phyloP scores from a whole-genome alignment of 2,797 vertebrate species.

The Pampus argenteus region DNA sequence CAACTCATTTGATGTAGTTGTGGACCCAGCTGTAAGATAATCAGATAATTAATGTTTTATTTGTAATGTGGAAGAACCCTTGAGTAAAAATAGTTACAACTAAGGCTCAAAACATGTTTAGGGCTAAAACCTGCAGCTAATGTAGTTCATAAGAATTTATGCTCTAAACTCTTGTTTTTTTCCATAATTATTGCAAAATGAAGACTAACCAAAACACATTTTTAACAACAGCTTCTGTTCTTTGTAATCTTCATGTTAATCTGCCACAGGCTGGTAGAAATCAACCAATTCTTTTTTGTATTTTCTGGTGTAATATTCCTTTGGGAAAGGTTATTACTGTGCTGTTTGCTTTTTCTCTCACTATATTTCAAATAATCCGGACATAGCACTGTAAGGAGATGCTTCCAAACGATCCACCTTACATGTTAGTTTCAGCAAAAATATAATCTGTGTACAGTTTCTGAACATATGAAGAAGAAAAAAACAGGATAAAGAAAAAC shows the following conservation, averaged over 20 bases:
- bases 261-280: constrained; percentile 45
- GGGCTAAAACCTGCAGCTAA: constrained; percentile 8
- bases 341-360: constrained; percentile 25
- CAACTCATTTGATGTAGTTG: neutral
- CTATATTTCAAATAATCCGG: constrained; percentile 35
- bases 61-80: constrained; percentile 4
- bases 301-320: constrained; percentile 38
- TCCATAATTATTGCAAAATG: constrained; percentile 27
- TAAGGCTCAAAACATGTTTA: neutral
- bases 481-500: neutral
- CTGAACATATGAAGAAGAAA: constrained; percentile 1
- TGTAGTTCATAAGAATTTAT: neutral
- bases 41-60: constrained; percentile 16
- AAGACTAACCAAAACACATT: constrained; percentile 50
- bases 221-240: constrained; percentile 10
- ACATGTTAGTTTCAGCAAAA: constrained; percentile 31
- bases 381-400: constrained; percentile 29
- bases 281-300: constrained; percentile 22
- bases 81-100: constrained; percentile 1
- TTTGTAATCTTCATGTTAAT: constrained; percentile 16
- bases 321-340: constrained; percentile 35
- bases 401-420: constrained; percentile 25
- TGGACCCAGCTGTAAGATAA: constrained; percentile 22
- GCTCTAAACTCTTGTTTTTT: constrained; percentile 1
- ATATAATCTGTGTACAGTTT: constrained; percentile 42